Base-by-base conservation (phyloP, 1,140 invertebrate genomes). In the Brachionus manjavacas region DNA sequence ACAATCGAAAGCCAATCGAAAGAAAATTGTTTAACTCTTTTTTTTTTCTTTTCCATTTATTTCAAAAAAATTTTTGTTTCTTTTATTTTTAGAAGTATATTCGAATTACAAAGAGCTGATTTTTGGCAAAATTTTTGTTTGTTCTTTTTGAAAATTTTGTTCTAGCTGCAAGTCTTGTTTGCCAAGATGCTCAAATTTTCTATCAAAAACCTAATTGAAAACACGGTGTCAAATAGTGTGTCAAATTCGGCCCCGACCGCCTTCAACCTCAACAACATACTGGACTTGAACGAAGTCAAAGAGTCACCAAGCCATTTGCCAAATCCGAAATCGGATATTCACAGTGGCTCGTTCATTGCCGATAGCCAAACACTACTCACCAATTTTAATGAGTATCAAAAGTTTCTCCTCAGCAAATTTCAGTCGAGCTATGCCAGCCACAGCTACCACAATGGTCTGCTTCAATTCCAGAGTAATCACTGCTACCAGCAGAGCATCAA, bases 141-240 rank as follows among this genome's bases (percentile, higher is more conserved):
- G 25, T 68, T 68, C 25, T 68, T 68, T 68, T 23, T 31, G 9
- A 12, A 28, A 68, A 72, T 39, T 72, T 39, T 9, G 31, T 72
- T 72, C 31, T 39, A 39, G 16, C 31, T 72, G 39, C 16, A 39
- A 39, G 28, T 72, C 7, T 72, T 72, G 28, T 39, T 72, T 16
- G 16, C 39, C 39, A 72, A 72, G 39, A 72, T 72, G 68, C 68
- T 72, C 68, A 72, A 72, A 72, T 72, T 72, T 72, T 72, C 68
- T 11, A 72, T 72, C 16, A 72, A 72, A 72, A 72, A 41, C 9
- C 31, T 72, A 2, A 72, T 72, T 72, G 68, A 72, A 72, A 72
- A 72, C 39, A 72, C 28, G 20, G 28, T 68, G 31, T 14, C 25
- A 14, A 39, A 35, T 39, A 39, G 9, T 72, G 68, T 72, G n/a